phyloP scores from a whole-genome alignment of 2,888 invertebrate genomes.

The Brassicogethes aeneus region DNA sequence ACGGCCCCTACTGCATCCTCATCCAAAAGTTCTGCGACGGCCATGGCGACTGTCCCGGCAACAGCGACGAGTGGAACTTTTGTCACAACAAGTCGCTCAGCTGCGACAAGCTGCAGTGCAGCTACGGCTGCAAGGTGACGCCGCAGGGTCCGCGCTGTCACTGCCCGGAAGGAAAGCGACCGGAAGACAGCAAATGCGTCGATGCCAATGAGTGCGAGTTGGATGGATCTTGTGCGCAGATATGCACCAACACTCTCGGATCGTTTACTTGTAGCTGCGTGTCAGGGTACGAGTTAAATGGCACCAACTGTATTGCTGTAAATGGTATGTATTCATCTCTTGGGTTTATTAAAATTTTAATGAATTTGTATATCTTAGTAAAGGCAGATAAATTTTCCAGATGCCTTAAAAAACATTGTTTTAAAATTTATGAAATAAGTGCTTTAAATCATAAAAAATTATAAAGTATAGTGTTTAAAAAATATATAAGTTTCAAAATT shows the following conservation, averaged over 20 bases:
- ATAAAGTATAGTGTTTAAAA: too few relatives aligned
- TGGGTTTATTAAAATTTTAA: neutral
- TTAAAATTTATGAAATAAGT: too few relatives aligned
- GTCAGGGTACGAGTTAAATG: conserved; percentile 55
- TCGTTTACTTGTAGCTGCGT: conserved; percentile 67
- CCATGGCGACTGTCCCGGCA: conserved; percentile 56
- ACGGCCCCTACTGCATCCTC: conserved; percentile 50
- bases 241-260: conserved; percentile 58
- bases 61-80: conserved; percentile 63
- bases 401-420: neutral
- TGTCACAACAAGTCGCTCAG: conserved; percentile 44
- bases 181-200: conserved; percentile 53
- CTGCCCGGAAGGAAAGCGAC: conserved; percentile 60
- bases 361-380: too few relatives aligned
- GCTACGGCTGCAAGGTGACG: conserved; percentile 62
- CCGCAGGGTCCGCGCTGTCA: conserved; percentile 64
- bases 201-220: conserved; percentile 72
- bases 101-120: conserved; percentile 32
- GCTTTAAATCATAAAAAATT: too few relatives aligned
- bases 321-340: conserved; percentile 52
- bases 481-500: too few relatives aligned
- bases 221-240: conserved; percentile 65
- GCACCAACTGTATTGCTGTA: conserved; percentile 54
- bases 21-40: conserved; percentile 59
- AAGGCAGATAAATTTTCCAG: neutral